These are phyloP conservation scores for Phaethornis superciliosus DNA, from an alignment of 2,113 vertebrate genomes.

Conservation along the genomic window DNA sequence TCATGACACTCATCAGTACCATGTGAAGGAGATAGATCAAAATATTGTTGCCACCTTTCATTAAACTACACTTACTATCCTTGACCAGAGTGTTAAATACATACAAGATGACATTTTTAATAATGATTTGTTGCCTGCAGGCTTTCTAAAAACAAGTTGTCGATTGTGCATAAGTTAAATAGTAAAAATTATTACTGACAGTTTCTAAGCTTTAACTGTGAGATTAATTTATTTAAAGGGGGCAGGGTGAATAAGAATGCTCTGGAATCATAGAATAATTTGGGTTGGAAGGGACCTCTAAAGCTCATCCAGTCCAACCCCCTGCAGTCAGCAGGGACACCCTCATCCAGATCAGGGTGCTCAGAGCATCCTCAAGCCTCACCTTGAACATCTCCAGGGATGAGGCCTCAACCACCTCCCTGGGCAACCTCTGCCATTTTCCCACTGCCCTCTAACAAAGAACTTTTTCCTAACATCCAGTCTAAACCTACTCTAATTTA, in stretches of 20 bases:
- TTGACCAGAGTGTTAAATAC: background rate
- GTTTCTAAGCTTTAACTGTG: background rate
- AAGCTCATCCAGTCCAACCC: too few relatives aligned
- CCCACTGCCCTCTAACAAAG: too few relatives aligned
- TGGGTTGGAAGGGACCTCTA: too few relatives aligned
- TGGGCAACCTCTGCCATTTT: too few relatives aligned
- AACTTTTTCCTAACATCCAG: too few relatives aligned
- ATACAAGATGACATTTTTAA: background rate
- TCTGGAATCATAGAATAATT: background rate
- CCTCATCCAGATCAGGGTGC: too few relatives aligned
- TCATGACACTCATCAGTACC: background rate
- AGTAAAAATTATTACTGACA: background rate
- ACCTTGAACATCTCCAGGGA: too few relatives aligned
- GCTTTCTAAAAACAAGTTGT: background rate
- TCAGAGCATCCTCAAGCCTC: too few relatives aligned
- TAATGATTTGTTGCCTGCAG: background rate
- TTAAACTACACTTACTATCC: background rate
- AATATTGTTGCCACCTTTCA: background rate
- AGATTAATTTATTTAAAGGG: background rate
- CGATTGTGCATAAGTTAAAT: background rate
- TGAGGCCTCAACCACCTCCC: too few relatives aligned
- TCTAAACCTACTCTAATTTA: too few relatives aligned
- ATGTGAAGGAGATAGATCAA: background rate
- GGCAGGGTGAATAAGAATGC: background rate
- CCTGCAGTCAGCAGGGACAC: too few relatives aligned